A percentile compares a stretch with the other conserved stretches of the same genome.
Conservation (phyloP, 1,140 invertebrate genomes). For the Radopholus similis region DNA sequence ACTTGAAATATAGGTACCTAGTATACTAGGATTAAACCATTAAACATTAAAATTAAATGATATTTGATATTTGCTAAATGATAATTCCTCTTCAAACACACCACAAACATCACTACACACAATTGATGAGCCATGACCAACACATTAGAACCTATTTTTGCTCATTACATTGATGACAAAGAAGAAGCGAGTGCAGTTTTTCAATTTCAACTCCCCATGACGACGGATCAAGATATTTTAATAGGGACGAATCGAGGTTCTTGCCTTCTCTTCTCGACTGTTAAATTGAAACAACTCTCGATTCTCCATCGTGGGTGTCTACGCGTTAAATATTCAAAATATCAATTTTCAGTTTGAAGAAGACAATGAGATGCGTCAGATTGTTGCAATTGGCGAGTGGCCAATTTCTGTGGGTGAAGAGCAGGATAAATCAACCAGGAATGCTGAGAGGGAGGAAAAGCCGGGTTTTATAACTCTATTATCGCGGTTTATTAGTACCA, state of each 20-base stretch:
- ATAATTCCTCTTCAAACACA: no score
- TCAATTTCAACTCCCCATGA: background rate
- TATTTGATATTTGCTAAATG: no score
- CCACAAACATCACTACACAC: no score
- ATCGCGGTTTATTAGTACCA: background rate
- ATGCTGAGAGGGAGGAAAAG: background rate
- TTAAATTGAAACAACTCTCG: background rate
- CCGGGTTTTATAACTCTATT: background rate
- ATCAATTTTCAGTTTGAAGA: constrained; percentile 11
- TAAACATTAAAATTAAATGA: no score
- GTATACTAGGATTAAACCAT: no score
- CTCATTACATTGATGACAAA: background rate
- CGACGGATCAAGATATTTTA: background rate
- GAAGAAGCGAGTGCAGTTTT: background rate
- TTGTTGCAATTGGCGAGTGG: constrained; percentile 17
- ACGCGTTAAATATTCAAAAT: background rate
- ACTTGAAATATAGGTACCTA: no score
- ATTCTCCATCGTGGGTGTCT: background rate
- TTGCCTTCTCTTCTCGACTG: background rate
- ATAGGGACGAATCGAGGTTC: constrained; percentile 12
- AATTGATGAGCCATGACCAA: no score
- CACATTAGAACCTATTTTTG: background rate
- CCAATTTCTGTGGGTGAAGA: background rate
- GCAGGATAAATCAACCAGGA: background rate
- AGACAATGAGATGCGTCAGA: constrained; percentile 4